These are phyloP conservation scores for Plectrocnemia conspersa DNA, from an alignment of 1,140 invertebrate species.

Conservation along the genomic window DNA sequence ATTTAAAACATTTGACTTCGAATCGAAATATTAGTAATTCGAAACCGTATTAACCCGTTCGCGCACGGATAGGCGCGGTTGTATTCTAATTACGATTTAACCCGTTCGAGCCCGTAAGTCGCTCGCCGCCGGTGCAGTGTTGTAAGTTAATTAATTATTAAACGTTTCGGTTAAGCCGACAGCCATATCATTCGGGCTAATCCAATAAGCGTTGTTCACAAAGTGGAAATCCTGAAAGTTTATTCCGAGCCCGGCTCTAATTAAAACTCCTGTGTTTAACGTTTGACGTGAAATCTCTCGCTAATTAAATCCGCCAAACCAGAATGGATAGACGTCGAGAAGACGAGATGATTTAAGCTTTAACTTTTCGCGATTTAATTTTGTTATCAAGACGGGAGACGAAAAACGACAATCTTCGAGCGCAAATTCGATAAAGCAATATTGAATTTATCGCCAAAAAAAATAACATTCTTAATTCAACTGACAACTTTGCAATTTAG, in stretches of 20 bases:
- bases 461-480: no score
- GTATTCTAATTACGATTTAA: conserved; percentile 11
- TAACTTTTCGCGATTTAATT: no score
- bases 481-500: no score
- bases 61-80: conserved; percentile 1
- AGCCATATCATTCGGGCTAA: conserved; percentile 29
- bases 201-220: conserved; percentile 30
- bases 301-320: conserved; percentile 21
- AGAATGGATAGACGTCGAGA: conserved; percentile 17
- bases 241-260: conserved; percentile 20
- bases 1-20: no score
- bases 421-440: no score
- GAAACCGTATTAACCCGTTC: conserved; percentile 6
- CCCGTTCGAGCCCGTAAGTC: conserved; percentile 5
- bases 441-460: no score
- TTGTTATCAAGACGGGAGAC: no score
- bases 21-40: no score
- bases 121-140: conserved; percentile 23
- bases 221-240: conserved; percentile 26
- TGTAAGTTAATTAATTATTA: conserved; percentile 31
- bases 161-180: conserved; percentile 21
- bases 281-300: conserved; percentile 24
- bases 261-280: conserved; percentile 27
- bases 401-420: no score
- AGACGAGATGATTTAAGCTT: no score